Base-by-base conservation (phyloP, 2,888 invertebrate genomes). In the Hetaerina titia region DNA sequence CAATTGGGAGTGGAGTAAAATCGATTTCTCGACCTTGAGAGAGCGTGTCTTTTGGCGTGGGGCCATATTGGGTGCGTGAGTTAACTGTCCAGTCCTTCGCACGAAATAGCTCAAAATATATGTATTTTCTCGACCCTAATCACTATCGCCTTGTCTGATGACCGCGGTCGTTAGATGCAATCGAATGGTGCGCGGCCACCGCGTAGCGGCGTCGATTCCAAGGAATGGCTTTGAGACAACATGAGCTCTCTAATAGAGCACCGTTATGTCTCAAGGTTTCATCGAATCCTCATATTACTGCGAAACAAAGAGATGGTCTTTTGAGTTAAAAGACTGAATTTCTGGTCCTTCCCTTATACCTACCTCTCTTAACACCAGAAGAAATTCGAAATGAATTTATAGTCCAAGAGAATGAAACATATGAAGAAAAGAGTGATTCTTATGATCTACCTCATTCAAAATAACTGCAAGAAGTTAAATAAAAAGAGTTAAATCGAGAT, bases 1-100 rank as follows among this genome's bases (percentile, higher is more conserved):
- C 13, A 31, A 81, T 31, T 11, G 81, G 81, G 81, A 22, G 31
- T 4, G 25, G 81, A 31, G 31, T 22, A 11, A 81, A 81, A 81
- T 81, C 81, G 81, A 81, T 81, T 31, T 81, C 81, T 81, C 81
- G 81, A 81, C 81, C 81, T 81, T 81, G 81, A 81, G 81, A 81
- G 13, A 9, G 9, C 31, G 81, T 81, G 81, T 31, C 81, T 31
- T 31, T 31, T 81, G 31, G 81, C 81, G 25, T 25, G 81, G 13
- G 31, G 81, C 81, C 81, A 81, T 31, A 31, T 31, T 81, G 81
- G 6, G 81, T 81, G 81, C 81, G 81, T 81, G 81, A 11, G 31
- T 81, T 31, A 81, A 81, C 81, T 81, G 22, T 31, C 31, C 81
- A 25, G 31, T 13, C 81, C 81, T 1, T 31, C 6, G 81, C 81